phyloP scores from a whole-genome alignment of 2,888 invertebrate species.

The Helleia helle region DNA sequence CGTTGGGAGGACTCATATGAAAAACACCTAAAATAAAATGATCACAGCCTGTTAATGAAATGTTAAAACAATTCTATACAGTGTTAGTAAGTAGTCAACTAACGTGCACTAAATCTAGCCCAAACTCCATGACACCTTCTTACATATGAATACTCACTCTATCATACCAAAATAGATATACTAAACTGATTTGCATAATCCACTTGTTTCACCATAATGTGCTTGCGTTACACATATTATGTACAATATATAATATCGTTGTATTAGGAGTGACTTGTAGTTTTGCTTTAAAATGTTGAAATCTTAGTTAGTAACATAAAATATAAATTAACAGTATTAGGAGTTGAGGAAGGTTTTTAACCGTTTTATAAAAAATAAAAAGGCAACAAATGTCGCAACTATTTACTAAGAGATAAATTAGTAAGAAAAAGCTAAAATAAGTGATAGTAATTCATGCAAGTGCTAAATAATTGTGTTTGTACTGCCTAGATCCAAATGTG shows the following conservation, averaged over 20 bases:
- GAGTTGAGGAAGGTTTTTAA: no score
- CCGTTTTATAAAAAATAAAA: no score
- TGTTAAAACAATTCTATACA: background rate
- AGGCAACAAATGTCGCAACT: no score
- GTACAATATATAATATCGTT: no score
- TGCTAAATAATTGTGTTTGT: background rate
- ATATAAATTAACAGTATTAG: no score
- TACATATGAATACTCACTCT: no score
- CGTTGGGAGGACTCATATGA: constrained; percentile 82
- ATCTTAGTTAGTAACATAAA: no score
- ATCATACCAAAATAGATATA: background rate
- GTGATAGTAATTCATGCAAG: constrained; percentile 2
- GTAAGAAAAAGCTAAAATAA: constrained; percentile 1
- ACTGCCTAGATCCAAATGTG: background rate
- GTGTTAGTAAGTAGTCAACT: background rate
- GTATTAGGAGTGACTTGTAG: no score
- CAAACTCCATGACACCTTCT: no score
- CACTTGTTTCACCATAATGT: no score
- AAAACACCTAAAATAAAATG: constrained; percentile 74
- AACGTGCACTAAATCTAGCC: background rate
- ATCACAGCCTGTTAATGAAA: background rate
- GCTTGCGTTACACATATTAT: no score
- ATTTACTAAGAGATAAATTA: constrained; percentile 2
- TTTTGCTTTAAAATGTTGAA: no score
- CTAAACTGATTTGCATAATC: background rate